Conservation (phyloP, 2,113 vertebrate genomes). For the Dasyornis broadbenti region DNA sequence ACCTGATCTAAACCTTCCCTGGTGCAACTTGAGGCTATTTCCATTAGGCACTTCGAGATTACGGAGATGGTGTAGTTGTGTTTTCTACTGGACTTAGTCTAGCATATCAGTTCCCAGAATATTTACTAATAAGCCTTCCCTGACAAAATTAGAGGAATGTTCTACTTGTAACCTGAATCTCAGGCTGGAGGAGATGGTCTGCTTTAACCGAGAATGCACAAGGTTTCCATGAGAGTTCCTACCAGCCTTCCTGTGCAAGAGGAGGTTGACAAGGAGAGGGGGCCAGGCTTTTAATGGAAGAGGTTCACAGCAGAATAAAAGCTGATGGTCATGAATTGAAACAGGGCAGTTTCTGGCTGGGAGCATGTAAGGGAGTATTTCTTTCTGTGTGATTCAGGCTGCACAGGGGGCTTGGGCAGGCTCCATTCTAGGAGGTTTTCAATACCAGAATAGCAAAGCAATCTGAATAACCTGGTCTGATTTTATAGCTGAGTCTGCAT, state of each 20-base stretch:
- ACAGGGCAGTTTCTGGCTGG: background rate
- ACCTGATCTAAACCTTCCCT: background rate
- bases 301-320: background rate
- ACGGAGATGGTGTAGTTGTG: background rate
- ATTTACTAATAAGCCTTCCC: background rate
- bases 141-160: background rate
- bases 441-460: background rate
- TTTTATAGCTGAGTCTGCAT: background rate
- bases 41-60: background rate
- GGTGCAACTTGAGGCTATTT: background rate
- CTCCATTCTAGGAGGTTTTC: background rate
- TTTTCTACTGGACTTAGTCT: background rate
- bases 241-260: background rate
- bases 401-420: background rate
- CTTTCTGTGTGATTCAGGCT: background rate
- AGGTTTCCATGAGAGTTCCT: background rate
- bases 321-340: background rate
- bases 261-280: background rate
- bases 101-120: background rate
- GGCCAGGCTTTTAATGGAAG: background rate
- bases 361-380: background rate
- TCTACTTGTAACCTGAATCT: background rate
- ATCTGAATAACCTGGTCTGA: background rate
- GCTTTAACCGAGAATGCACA: background rate
- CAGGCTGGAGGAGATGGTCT: background rate